Evolutionary conservation across 2,113 vertebrate genomes (phyloP).

Genomic region (Anoura caudifer): DNA sequence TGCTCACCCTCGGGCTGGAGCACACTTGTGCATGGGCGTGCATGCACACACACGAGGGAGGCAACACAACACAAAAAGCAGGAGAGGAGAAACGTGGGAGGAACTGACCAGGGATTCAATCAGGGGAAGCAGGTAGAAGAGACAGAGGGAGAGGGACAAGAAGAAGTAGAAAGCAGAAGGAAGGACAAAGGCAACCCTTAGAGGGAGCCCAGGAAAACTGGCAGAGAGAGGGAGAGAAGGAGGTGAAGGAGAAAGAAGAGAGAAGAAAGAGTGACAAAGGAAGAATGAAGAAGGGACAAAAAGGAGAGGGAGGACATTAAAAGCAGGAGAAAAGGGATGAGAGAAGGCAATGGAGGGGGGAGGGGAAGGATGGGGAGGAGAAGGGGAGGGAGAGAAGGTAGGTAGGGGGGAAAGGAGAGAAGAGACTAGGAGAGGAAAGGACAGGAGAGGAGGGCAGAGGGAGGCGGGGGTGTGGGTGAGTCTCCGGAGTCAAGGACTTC

Average conservation of each 20-base stretch:
- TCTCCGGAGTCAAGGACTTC: not conserved
- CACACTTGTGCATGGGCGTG: not conserved
- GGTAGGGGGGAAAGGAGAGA: no score
- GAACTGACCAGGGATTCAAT: accelerated
- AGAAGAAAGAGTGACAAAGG: not conserved
- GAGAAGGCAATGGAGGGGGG: no score
- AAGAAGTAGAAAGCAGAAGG: not conserved
- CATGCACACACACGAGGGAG: not conserved
- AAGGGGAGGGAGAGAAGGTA: no score
- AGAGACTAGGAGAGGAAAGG: not conserved
- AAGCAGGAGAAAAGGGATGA: not conserved
- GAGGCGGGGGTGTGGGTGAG: not conserved
- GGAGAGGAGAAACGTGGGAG: no score
- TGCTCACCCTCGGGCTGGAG: not conserved
- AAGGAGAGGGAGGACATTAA: not conserved
- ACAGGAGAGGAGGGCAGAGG: no score
- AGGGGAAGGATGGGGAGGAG: accelerated
- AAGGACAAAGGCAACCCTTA: not conserved
- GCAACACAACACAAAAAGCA: not conserved
- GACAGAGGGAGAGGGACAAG: not conserved
- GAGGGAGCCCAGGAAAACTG: not conserved
- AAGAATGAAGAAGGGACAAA: not conserved
- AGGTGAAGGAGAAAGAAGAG: accelerated
- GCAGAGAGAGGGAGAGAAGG: not conserved
- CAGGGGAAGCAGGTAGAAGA: not conserved